These are phyloP conservation scores for Nomada ruficornis DNA, from an alignment of 2,888 invertebrate genomes.

Conservation along the genomic window DNA sequence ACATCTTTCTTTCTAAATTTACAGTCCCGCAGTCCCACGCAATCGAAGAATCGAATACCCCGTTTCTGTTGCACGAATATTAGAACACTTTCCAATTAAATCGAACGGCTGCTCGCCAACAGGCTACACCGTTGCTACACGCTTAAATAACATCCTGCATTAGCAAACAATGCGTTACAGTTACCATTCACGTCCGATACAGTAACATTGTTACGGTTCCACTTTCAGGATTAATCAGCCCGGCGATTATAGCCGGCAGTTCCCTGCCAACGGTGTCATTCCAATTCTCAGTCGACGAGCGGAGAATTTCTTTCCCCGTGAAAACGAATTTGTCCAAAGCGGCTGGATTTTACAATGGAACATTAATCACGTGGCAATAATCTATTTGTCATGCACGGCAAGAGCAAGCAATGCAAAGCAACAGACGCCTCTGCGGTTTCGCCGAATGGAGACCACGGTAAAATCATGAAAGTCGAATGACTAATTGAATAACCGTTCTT, in stretches of 20 bases:
- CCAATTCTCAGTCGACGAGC: background rate
- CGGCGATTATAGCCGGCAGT: background rate
- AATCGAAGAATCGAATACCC: background rate
- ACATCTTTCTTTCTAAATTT: no score
- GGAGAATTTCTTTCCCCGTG: background rate
- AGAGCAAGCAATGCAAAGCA: background rate
- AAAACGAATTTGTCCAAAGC: constrained; percentile 16
- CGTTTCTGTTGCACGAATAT: constrained; percentile 27
- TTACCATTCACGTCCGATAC: constrained; percentile 17
- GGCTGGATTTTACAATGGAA: constrained; percentile 29
- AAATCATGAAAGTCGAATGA: constrained; percentile 27
- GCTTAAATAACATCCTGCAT: background rate
- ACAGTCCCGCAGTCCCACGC: no score
- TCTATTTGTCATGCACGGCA: constrained; percentile 35
- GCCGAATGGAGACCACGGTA: constrained; percentile 18
- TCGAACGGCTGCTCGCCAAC: constrained; percentile 1
- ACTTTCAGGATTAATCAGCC: constrained; percentile 5
- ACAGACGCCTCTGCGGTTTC: background rate
- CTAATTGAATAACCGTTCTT: constrained; percentile 13
- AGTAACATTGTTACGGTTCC: background rate
- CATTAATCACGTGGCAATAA: constrained; percentile 32
- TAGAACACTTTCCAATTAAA: constrained; percentile 31
- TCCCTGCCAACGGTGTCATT: background rate
- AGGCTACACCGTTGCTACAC: background rate
- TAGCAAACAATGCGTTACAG: constrained; percentile 40